Evolutionary conservation across 2,797 vertebrate genomes (phyloP).

Genomic region (Poliocrania exsul): DNA sequence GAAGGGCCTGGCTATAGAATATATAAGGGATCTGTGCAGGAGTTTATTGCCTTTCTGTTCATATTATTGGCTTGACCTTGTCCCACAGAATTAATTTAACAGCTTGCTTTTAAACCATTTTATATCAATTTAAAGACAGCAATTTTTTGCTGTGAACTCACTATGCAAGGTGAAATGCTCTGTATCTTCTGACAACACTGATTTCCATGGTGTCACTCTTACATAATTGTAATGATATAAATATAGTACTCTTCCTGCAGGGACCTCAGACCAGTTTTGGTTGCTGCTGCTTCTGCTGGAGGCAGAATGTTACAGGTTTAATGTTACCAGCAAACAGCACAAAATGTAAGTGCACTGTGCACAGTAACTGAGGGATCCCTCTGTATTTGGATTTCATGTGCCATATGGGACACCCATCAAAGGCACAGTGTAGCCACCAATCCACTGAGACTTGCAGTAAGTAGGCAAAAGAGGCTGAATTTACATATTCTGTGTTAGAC

Average conservation of each 20-base stretch:
- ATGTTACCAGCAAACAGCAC: not conserved
- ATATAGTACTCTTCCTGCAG: not conserved
- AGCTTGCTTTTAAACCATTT: not conserved
- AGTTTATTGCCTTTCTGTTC: not conserved
- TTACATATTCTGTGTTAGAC: not conserved
- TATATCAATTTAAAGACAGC: not conserved
- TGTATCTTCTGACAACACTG: not conserved
- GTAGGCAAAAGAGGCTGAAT: constrained; percentile 27
- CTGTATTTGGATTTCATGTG: not conserved
- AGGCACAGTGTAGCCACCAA: not conserved
- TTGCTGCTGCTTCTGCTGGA: constrained; percentile 1
- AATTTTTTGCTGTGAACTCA: not conserved
- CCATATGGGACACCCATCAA: constrained; percentile 9
- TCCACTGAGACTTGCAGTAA: constrained; percentile 22
- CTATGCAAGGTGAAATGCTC: not conserved
- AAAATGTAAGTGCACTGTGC: not conserved
- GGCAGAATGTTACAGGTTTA: not conserved
- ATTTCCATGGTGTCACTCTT: not conserved
- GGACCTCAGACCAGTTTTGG: not conserved
- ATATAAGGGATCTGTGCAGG: not conserved
- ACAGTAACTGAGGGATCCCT: not conserved
- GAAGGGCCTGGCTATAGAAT: not conserved
- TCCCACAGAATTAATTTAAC: not conserved
- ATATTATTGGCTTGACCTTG: not conserved
- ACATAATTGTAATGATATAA: not conserved